Evolutionary conservation across 2,113 vertebrate species (phyloP).

Genomic region (Cacatua alba): DNA sequence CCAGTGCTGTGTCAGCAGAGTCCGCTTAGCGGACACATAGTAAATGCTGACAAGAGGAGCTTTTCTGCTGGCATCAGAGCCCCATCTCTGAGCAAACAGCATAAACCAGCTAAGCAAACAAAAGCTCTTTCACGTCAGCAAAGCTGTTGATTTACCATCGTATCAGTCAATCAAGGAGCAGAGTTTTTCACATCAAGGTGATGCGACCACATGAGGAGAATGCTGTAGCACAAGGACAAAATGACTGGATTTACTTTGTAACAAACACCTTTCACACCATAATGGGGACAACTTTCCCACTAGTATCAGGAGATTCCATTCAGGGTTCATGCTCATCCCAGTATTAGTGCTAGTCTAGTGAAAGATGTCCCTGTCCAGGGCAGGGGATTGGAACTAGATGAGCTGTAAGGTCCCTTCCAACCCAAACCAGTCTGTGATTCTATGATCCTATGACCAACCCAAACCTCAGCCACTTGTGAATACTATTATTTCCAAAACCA

Average conservation of each 20-base stretch:
- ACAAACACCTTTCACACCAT: not conserved
- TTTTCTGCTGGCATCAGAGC: not conserved
- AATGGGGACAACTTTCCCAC: not conserved
- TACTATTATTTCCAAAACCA: not conserved
- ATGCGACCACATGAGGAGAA: not conserved
- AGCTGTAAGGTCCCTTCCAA: not conserved
- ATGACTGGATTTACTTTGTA: not conserved
- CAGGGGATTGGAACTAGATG: not conserved
- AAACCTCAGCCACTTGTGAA: not conserved
- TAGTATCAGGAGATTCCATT: not conserved
- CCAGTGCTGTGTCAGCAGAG: not conserved
- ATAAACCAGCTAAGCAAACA: not conserved
- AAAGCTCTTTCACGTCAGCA: not conserved
- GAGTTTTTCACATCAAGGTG: not conserved
- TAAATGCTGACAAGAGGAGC: constrained; percentile 10
- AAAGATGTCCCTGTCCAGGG: not conserved
- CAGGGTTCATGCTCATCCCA: not conserved
- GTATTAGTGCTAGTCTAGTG: not conserved
- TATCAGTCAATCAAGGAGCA: not conserved
- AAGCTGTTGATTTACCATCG: fast-evolving
- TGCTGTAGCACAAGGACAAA: not conserved
- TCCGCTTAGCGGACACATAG: not conserved
- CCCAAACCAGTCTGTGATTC: not conserved
- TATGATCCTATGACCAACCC: not conserved
- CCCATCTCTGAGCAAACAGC: not conserved